Base-by-base conservation (phyloP, 2,797 vertebrate genomes). In the Phataginus tricuspis region DNA sequence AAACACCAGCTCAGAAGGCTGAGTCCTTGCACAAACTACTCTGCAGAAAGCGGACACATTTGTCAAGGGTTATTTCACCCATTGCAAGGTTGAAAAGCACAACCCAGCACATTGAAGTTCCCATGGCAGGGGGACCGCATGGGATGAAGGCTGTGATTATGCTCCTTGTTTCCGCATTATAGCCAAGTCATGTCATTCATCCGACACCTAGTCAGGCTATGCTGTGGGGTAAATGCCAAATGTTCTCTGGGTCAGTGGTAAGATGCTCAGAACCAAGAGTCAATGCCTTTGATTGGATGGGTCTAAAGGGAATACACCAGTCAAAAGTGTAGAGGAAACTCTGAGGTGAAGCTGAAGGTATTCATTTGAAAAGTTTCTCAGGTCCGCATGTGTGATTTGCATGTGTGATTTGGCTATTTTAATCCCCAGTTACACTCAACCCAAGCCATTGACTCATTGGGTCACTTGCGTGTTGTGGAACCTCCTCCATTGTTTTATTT, bases 251-350 rank as follows among this genome's bases (percentile, higher is more conserved):
- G 51, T 93, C 34, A 63, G 16, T 39, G 64, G 72, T 49, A 45
- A 94, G 55, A 84, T n/a, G 86, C 79, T 74, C 0, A 77, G 91
- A 95, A 93, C 59, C 25, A 31, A 86, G 45, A 89, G 61, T 66
- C 49, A 71, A 39, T 19, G 29, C 25, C 13, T 92, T 68, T 49
- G 55, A 88, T 66, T 72, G 61, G n/a, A 49, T 42, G 59, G 23
- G 10, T 71, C 64, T 37, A 27, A 29, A 21, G 27, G 45, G 51
- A 78, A 49, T 19, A 64, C 4, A 61, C 11, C 49, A 14, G 31
- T 53, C 42, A 91, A 85, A 93, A 55, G 6, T 23, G 1, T 10
- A 55, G 53, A 21, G 49, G 51, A n/a, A 84, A 55, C 53, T 90
- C 71, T 37, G 25, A 83, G 53, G 25, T n/a, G 25, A 59, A 82